A percentile compares a stretch with the other conserved stretches of the same genome.
phyloP scores from a whole-genome alignment of 53 echinoderm and acorn worm species.

The Mesocentrotus franciscanus region DNA sequence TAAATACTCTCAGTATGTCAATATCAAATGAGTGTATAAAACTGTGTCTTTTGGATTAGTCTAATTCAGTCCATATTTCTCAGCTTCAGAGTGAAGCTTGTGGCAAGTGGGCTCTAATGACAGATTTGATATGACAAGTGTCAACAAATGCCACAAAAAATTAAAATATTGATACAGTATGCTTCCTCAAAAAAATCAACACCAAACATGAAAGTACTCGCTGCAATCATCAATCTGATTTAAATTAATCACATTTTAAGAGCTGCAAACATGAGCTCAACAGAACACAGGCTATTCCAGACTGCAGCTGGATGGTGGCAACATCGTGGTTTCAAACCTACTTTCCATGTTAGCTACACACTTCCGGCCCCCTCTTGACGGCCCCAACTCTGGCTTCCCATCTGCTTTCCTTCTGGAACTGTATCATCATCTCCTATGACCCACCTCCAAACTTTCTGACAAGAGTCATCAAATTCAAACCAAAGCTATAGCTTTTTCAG shows the following conservation, averaged over 20 bases:
- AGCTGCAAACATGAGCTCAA: background rate
- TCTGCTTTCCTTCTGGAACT: conserved; percentile 26
- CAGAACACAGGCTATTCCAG: background rate
- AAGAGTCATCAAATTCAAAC: conserved; percentile 30
- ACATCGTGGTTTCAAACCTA: background rate
- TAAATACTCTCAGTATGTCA: too few relatives aligned
- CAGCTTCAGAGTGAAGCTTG: background rate
- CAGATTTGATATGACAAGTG: background rate
- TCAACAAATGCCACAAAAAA: background rate
- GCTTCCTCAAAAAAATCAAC: background rate
- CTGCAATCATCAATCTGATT: background rate
- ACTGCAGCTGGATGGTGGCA: background rate
- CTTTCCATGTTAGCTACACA: background rate
- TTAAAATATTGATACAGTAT: background rate
- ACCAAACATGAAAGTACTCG: background rate
- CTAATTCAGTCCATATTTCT: background rate
- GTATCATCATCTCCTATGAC: conserved; percentile 56
- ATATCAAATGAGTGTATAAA: too few relatives aligned
- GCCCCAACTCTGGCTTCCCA: conserved; percentile 53
- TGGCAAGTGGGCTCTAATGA: background rate
- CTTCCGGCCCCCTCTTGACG: conserved; percentile 1
- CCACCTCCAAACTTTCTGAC: conserved; percentile 20
- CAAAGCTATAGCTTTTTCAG: background rate
- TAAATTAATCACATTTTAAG: background rate
- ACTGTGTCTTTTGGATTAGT: background rate